Percentiles rank a stretch among this genome's conserved stretches.
Evolutionary conservation across 2,888 invertebrate genomes (phyloP).

Genomic region (Odontocolon sp.): DNA sequence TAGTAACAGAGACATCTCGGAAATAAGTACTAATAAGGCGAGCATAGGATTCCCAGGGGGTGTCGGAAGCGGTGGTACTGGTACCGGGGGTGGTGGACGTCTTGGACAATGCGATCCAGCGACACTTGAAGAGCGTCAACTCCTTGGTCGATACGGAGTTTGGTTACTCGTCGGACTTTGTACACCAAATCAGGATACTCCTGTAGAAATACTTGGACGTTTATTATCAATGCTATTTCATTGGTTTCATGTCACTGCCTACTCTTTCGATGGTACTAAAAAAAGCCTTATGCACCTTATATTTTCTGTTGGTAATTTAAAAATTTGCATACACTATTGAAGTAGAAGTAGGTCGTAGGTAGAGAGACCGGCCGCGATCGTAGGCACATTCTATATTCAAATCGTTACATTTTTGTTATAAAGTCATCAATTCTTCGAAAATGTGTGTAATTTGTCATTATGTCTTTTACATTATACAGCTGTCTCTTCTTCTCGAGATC

Average conservation of each 20-base stretch:
- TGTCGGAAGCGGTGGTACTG: slow-evolving; percentile 76
- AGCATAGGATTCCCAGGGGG: slow-evolving; percentile 78
- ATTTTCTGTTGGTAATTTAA: slow-evolving; percentile 81
- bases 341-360: slow-evolving; percentile 71
- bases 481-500: slow-evolving; percentile 28
- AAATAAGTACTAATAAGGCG: slow-evolving; percentile 78
- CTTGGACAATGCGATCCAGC: slow-evolving; percentile 76
- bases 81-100: slow-evolving; percentile 78
- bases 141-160: slow-evolving; percentile 96
- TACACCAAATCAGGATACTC: slow-evolving; percentile 89
- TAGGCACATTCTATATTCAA: slow-evolving; percentile 69
- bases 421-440: slow-evolving; percentile 7
- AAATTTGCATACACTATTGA: slow-evolving; percentile 76
- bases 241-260: slow-evolving; percentile 99
- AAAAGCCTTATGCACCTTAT: slow-evolving; percentile 80
- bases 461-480: slow-evolving; percentile 33
- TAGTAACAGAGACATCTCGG: slow-evolving; percentile 82
- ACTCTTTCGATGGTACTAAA: slow-evolving; percentile 93
- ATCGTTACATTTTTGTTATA: slow-evolving; percentile 1
- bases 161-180: slow-evolving; percentile 98
- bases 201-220: slow-evolving; percentile 91
- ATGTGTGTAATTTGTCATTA: slow-evolving; percentile 21
- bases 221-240: slow-evolving; percentile 98
- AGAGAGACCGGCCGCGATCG: slow-evolving; percentile 69
- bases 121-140: slow-evolving; percentile 91